These are phyloP conservation scores for Drosophila diplacantha DNA, from an alignment of 2,888 invertebrate species.

Conservation along the genomic window DNA sequence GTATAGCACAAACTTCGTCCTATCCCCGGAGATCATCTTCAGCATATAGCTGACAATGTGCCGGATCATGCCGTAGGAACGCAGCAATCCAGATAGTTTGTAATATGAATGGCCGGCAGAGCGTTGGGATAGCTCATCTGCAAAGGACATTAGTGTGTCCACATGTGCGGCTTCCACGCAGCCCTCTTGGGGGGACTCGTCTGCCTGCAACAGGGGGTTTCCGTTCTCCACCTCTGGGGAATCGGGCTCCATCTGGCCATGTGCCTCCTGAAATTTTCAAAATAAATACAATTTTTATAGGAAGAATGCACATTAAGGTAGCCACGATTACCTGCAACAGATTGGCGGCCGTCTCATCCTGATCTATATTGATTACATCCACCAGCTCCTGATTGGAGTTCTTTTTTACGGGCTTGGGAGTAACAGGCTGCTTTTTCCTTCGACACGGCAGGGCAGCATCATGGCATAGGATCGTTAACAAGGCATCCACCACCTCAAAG, in stretches of 20 bases:
- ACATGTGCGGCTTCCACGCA: constrained; percentile 86
- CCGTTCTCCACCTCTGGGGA: constrained; percentile 54
- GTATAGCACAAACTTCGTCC: constrained; percentile 87
- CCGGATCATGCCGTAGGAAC: constrained; percentile 89
- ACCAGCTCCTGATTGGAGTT: constrained; percentile 70
- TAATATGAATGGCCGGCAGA: constrained; percentile 81
- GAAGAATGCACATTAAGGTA: not conserved
- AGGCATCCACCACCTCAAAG: constrained; percentile 83
- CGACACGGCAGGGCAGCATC: constrained; percentile 87
- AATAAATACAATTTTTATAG: not conserved
- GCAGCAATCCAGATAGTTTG: constrained; percentile 83
- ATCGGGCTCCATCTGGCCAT: constrained; percentile 24
- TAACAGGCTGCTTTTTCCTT: constrained; percentile 48
- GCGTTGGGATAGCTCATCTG: constrained; percentile 87
- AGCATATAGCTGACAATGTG: constrained; percentile 90
- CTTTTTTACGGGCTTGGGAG: constrained; percentile 19
- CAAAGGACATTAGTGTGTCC: constrained; percentile 87
- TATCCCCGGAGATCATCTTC: constrained; percentile 86
- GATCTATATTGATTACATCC: constrained; percentile 78
- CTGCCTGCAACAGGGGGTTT: constrained; percentile 21
- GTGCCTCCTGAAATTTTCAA: constrained; percentile 4
- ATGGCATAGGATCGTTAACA: constrained; percentile 90
- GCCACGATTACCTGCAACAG: constrained; percentile 32
- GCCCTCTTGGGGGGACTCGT: constrained; percentile 59
- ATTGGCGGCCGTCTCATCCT: constrained; percentile 72